A percentile compares a stretch with the other conserved stretches of the same genome.
Conservation (phyloP, 1,140 invertebrate species). For the Drosophila setifemur region DNA sequence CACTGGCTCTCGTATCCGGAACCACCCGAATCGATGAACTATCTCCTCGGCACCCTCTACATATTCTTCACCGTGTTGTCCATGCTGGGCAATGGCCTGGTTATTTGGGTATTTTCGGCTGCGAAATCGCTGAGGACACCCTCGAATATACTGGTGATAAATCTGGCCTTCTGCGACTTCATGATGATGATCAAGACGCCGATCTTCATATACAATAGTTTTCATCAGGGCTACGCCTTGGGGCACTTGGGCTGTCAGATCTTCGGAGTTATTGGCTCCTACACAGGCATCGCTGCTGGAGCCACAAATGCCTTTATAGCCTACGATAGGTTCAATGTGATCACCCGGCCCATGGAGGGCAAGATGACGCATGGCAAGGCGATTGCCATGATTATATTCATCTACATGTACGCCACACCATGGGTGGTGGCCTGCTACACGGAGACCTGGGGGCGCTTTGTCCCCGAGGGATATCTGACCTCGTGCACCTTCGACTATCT, state of each 20-base stretch:
- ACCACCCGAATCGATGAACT: conserved; percentile 92
- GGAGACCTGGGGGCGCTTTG: conserved; percentile 91
- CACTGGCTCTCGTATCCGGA: conserved; percentile 92
- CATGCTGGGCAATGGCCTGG: conserved; percentile 92
- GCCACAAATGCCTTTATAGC: conserved; percentile 87
- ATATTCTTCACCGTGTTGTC: conserved; percentile 90
- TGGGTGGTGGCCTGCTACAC: conserved; percentile 91
- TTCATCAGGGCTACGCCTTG: conserved; percentile 89
- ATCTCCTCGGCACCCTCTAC: conserved; percentile 92
- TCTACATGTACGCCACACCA: conserved; percentile 90
- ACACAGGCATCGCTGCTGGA: conserved; percentile 91
- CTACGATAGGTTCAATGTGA: conserved; percentile 87
- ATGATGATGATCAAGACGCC: conserved; percentile 95
- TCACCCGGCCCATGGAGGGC: conserved; percentile 91
- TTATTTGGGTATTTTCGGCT: conserved; percentile 92
- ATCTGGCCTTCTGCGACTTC: conserved; percentile 93
- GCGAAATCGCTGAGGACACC: conserved; percentile 92
- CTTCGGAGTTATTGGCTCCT: conserved; percentile 89
- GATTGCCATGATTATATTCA: conserved; percentile 87
- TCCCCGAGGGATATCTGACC: conserved; percentile 93
- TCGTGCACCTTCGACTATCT: conserved; percentile 93
- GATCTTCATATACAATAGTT: conserved; percentile 86
- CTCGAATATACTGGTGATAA: conserved; percentile 95
- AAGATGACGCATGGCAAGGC: conserved; percentile 90
- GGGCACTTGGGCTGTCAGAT: conserved; percentile 90